These are phyloP conservation scores for Yponomeuta cagnagella DNA, from an alignment of 2,888 invertebrate species.

Conservation along the genomic window DNA sequence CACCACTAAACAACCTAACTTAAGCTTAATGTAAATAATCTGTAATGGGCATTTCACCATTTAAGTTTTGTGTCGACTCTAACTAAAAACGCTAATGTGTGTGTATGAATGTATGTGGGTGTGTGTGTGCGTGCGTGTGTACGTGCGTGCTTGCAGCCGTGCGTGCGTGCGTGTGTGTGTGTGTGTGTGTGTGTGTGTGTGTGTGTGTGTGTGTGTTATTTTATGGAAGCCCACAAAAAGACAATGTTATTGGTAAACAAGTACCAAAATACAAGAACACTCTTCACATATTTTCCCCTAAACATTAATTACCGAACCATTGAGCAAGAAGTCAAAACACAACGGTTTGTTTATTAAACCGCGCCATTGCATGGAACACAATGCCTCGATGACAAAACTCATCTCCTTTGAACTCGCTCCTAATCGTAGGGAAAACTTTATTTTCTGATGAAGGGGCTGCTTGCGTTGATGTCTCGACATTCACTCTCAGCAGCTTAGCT, in stretches of 20 bases:
- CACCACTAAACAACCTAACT: too few species aligned
- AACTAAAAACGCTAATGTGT: neutral
- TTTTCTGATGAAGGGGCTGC: conserved; percentile 37
- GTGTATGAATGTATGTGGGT: too few species aligned
- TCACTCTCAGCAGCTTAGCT: conserved; percentile 17
- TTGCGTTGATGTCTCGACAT: conserved; percentile 27
- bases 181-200: too few species aligned
- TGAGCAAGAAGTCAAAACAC: conserved; percentile 16
- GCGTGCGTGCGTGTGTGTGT: too few species aligned
- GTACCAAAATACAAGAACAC: neutral
- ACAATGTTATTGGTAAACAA: neutral
- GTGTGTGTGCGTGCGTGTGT: too few species aligned
- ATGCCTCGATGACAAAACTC: conserved; percentile 65
- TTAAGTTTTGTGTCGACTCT: neutral
- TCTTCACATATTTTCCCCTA: neutral
- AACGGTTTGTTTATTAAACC: conserved; percentile 41
- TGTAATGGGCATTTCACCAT: too few species aligned
- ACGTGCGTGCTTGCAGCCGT: too few species aligned
- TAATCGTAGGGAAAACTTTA: conserved; percentile 72
- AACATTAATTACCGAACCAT: conserved; percentile 16
- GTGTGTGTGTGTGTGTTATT: too few species aligned
- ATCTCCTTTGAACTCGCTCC: conserved; percentile 66
- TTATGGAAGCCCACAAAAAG: neutral
- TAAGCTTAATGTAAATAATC: too few species aligned
- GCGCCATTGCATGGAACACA: conserved; percentile 40